phyloP scores from a whole-genome alignment of 2,888 invertebrate species.

The Cephonodes hylas region DNA sequence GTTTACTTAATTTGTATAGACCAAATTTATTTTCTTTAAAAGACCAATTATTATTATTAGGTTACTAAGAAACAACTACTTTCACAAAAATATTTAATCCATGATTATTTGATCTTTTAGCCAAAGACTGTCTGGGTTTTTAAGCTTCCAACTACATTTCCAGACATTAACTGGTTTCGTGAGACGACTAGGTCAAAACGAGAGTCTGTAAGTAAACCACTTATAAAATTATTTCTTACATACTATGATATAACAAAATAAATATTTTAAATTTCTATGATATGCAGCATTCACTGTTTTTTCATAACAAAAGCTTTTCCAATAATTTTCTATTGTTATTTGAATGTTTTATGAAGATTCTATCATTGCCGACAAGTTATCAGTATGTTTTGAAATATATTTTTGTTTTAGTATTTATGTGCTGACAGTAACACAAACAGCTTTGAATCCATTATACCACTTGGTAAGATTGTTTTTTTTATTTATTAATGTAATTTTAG shows the following conservation, averaged over 20 bases:
- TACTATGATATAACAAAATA: neutral
- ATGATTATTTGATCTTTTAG: slow-evolving; percentile 35
- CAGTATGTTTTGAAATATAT: neutral
- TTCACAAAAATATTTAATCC: neutral
- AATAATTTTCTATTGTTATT: too few relatives aligned
- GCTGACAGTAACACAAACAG: neutral
- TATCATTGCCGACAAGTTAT: neutral
- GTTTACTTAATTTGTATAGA: too few relatives aligned
- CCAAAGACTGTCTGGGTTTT: slow-evolving; percentile 65
- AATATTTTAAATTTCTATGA: too few relatives aligned
- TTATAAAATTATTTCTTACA: neutral
- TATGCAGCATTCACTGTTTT: too few relatives aligned
- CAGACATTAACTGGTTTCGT: slow-evolving; percentile 8
- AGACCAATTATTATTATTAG: too few relatives aligned
- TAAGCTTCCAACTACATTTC: slow-evolving; percentile 47
- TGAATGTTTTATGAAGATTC: too few relatives aligned
- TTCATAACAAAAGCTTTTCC: too few relatives aligned
- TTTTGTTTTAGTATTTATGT: slow-evolving; percentile 2
- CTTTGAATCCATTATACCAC: neutral
- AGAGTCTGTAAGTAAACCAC: slow-evolving; percentile 31
- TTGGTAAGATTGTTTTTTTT: neutral
- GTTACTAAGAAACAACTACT: too few relatives aligned
- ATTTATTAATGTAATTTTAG: neutral
- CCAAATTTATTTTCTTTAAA: too few relatives aligned
- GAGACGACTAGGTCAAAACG: slow-evolving; percentile 19